Conservation (phyloP, 2,888 invertebrate species). For the Melanotus villosus region DNA sequence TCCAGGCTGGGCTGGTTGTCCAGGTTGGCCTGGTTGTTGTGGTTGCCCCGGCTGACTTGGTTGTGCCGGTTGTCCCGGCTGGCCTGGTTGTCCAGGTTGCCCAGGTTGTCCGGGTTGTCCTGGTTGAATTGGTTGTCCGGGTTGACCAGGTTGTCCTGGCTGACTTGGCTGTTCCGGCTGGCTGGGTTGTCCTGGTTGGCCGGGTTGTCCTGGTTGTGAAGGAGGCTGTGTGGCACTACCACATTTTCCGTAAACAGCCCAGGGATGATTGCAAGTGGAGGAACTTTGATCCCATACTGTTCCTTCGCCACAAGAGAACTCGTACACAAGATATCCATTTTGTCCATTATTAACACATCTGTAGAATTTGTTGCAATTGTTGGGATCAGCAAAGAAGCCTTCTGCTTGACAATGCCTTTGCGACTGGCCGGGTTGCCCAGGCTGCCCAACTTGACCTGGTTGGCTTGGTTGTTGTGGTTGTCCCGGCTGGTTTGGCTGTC, state of each 20-base stretch:
- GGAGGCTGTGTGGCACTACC: slow-evolving; percentile 37
- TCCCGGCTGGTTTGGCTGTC: slow-evolving; percentile 37
- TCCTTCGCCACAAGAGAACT: slow-evolving; percentile 82
- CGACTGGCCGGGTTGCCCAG: slow-evolving; percentile 35
- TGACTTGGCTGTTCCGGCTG: slow-evolving; percentile 3
- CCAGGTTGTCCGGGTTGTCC: slow-evolving; percentile 48
- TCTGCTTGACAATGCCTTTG: slow-evolving; percentile 22
- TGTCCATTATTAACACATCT: slow-evolving; percentile 79
- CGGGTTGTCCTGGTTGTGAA: slow-evolving; percentile 40
- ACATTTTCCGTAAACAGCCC: slow-evolving; percentile 47
- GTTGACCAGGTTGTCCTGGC: slow-evolving; percentile 44
- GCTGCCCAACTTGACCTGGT: slow-evolving; percentile 53
- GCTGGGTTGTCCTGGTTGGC: slow-evolving; percentile 26
- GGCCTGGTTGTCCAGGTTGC: slow-evolving; percentile 44
- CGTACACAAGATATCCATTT: slow-evolving; percentile 75
- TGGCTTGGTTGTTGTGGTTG: slow-evolving; percentile 42
- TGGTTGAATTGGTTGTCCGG: slow-evolving; percentile 44
- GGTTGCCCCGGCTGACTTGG: slow-evolving; percentile 1
- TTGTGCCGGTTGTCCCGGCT: slow-evolving; percentile 1
- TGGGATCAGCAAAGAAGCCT: slow-evolving; percentile 76
- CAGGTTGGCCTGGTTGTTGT: slow-evolving; percentile 8
- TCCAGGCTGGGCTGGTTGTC: slow-evolving; percentile 8
- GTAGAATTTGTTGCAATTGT: slow-evolving; percentile 83
- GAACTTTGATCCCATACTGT: too few relatives aligned
- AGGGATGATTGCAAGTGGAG: slow-evolving; percentile 41